Conservation (phyloP, 37 sponge, comb jelly and placozoan genomes). For the Oopsacas minuta region DNA sequence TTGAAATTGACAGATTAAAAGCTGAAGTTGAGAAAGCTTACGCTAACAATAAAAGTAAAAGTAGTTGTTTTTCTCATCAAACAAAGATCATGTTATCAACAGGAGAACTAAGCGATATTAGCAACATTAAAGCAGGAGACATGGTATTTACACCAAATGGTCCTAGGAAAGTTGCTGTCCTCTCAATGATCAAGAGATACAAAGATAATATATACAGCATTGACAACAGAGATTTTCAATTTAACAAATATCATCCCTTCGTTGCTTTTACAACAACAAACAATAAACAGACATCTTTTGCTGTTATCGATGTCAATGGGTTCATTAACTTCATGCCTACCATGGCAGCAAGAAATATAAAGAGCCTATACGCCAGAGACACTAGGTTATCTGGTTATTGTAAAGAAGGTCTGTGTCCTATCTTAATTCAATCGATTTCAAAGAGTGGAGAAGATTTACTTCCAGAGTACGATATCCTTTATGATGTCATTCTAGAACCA, state of each 20-base stretch:
- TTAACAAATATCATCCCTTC: not conserved
- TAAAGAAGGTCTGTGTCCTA: not conserved
- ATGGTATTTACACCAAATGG: not conserved
- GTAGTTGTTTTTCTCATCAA: not conserved
- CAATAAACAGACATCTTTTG: not conserved
- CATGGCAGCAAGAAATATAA: not conserved
- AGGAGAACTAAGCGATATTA: not conserved
- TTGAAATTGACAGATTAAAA: not conserved
- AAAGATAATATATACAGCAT: not conserved
- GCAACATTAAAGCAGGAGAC: not conserved
- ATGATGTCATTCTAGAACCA: constrained; percentile 14
- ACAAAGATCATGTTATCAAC: not conserved
- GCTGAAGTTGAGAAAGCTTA: not conserved
- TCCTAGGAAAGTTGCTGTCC: not conserved
- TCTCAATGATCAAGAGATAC: not conserved
- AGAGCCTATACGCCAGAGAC: not conserved
- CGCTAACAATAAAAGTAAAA: not conserved
- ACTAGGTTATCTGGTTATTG: not conserved
- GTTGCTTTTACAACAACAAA: not conserved
- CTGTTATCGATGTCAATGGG: not conserved
- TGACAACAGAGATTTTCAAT: not conserved
- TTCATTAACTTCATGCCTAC: not conserved
- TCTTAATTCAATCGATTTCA: not conserved
- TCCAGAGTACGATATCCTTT: not conserved
- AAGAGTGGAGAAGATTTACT: not conserved